phyloP scores from a whole-genome alignment of 2,888 invertebrate species.

The Cantharis rustica region DNA sequence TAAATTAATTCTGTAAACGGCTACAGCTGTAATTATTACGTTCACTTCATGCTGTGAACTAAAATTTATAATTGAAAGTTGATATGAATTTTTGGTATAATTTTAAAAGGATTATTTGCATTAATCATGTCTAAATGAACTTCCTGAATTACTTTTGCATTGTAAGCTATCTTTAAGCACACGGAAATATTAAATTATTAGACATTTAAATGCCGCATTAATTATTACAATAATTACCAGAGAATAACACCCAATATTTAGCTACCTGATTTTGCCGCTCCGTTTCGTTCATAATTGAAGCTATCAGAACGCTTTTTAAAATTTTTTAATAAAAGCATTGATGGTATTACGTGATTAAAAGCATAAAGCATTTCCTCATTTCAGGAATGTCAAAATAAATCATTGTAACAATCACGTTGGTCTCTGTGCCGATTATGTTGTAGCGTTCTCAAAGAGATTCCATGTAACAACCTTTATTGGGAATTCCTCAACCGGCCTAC shows the following conservation, averaged over 20 bases:
- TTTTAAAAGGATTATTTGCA: not conserved
- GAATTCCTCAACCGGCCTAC: constrained; percentile 17
- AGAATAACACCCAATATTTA: not conserved
- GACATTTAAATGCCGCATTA: not conserved
- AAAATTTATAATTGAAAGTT: not conserved
- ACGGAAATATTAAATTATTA: not conserved
- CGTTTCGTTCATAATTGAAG: not conserved
- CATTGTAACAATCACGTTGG: constrained; percentile 27
- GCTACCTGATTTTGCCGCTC: not conserved
- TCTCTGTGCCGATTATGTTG: constrained; percentile 33
- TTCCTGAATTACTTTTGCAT: constrained; percentile 5
- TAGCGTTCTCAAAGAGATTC: constrained; percentile 25
- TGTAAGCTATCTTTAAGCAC: not conserved
- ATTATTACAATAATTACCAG: not conserved
- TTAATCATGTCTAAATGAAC: constrained; percentile 6
- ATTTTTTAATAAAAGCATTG: not conserved
- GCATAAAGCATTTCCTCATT: constrained; percentile 33
- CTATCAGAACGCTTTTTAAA: not conserved
- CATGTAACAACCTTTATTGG: constrained; percentile 27
- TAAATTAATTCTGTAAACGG: not conserved
- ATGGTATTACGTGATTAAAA: not conserved
- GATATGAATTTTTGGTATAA: not conserved
- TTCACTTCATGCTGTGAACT: constrained; percentile 3
- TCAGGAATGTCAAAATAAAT: constrained; percentile 35
- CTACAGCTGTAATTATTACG: constrained; percentile 2